Evolutionary conservation across 2,113 vertebrate genomes (phyloP).

Genomic region (Thalassoma bifasciatum): DNA sequence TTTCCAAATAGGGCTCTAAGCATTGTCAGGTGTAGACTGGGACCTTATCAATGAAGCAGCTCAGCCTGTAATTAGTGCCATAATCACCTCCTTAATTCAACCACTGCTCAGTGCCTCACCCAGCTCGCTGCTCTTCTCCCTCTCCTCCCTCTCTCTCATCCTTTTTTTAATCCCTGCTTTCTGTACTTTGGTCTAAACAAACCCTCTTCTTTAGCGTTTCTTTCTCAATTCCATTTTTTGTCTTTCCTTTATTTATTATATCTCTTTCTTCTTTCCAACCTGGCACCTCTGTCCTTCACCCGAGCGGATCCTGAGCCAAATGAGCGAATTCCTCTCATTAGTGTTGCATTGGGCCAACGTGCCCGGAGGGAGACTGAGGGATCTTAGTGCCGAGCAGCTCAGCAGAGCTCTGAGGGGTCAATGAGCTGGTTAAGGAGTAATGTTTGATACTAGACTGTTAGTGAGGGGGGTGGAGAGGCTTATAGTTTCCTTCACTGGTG

Average conservation of each 20-base stretch:
- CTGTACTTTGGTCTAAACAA: conserved; percentile 26
- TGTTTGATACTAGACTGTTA: conserved; percentile 69
- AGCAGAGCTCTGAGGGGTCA: conserved; percentile 70
- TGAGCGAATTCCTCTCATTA: conserved; percentile 77
- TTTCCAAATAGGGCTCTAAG: conserved; percentile 67
- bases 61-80: conserved; percentile 85
- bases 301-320: conserved; percentile 53
- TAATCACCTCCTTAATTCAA: conserved; percentile 88
- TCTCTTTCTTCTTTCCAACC: conserved; percentile 20
- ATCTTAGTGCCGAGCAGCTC: conserved; percentile 60
- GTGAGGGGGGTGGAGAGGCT: conserved; percentile 41
- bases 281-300: conserved; percentile 48
- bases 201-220: conserved; percentile 13
- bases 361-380: conserved; percentile 53
- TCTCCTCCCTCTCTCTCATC: background rate
- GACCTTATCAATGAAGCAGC: conserved; percentile 86
- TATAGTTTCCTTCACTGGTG: conserved; percentile 29
- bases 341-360: conserved; percentile 50
- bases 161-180: background rate
- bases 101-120: conserved; percentile 77
- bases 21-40: conserved; percentile 82
- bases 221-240: conserved; percentile 2
- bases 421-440: conserved; percentile 78
- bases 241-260: conserved; percentile 14
- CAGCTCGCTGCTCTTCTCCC: conserved; percentile 51